phyloP scores from a whole-genome alignment of 2,113 vertebrate genomes.

The human region DNA sequence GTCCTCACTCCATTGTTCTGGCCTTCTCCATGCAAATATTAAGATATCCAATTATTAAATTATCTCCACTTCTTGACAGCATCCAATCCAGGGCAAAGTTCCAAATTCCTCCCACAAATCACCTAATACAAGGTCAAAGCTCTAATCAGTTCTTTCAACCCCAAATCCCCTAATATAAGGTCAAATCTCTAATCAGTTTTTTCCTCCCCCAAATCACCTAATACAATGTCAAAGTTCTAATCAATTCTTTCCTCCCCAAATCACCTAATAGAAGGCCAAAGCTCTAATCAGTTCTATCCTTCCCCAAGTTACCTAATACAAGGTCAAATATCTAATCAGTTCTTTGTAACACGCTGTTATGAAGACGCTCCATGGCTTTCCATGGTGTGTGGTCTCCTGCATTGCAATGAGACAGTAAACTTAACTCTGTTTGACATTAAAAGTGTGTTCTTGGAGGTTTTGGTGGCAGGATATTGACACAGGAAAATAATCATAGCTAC shows the following conservation, averaged over 20 bases:
- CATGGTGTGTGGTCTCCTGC: rapidly evolving
- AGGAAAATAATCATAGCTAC: background rate
- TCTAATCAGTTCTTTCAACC: background rate
- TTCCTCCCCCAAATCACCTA: background rate
- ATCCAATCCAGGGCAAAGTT: background rate
- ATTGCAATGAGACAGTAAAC: background rate
- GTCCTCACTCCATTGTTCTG: rapidly evolving
- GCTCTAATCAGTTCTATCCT: background rate
- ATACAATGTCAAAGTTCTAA: background rate
- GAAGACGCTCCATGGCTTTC: rapidly evolving
- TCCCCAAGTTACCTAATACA: no score
- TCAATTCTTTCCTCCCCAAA: no score
- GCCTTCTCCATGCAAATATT: background rate
- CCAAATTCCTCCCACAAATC: rapidly evolving
- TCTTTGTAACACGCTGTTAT: background rate
- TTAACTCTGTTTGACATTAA: rapidly evolving
- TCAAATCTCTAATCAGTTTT: no score
- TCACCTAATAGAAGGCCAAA: background rate
- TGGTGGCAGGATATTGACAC: rapidly evolving
- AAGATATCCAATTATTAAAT: rapidly evolving
- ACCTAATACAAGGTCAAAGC: background rate
- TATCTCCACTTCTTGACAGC: rapidly evolving
- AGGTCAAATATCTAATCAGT: no score
- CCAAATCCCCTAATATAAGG: no score
- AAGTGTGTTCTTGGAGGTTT: rapidly evolving